Percentiles rank a stretch among this genome's conserved stretches.
Evolutionary conservation across 2,113 vertebrate genomes (phyloP).

Genomic region (Dasyurus viverrinus): DNA sequence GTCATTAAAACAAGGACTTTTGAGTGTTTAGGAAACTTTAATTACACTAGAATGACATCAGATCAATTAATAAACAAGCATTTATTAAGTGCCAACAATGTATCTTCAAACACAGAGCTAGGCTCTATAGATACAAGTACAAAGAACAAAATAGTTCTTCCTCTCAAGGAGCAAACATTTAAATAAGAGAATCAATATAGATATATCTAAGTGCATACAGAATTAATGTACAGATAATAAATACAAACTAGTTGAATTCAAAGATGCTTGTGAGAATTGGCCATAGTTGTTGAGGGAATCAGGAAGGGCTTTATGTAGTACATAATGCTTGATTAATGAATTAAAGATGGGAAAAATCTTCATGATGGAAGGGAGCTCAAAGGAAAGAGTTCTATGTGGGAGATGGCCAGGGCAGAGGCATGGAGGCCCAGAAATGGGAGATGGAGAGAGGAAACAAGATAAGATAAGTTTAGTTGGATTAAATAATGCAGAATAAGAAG

Average conservation of each 20-base stretch:
- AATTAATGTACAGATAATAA: not conserved
- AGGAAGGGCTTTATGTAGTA: too few relatives aligned
- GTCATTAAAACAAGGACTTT: slow-evolving; percentile 42
- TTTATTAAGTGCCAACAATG: not conserved
- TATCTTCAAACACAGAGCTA: not conserved
- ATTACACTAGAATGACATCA: not conserved
- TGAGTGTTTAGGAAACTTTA: not conserved
- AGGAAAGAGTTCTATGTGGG: not conserved
- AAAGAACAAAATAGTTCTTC: not conserved
- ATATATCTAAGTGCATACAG: not conserved
- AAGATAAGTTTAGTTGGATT: not conserved
- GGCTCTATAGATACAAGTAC: not conserved
- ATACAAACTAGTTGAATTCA: not conserved
- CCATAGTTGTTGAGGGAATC: not conserved
- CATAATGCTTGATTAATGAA: too few relatives aligned
- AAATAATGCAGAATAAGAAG: not conserved
- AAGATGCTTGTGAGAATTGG: not conserved
- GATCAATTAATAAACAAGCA: not conserved
- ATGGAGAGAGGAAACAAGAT: not conserved
- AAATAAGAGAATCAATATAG: not conserved
- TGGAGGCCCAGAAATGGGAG: not conserved
- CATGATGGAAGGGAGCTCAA: not conserved
- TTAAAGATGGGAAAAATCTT: not conserved
- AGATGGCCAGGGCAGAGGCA: not conserved
- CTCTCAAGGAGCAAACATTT: not conserved